Evolutionary conservation across 2,888 invertebrate species (phyloP).

Genomic region (Tetragnatha montana): DNA sequence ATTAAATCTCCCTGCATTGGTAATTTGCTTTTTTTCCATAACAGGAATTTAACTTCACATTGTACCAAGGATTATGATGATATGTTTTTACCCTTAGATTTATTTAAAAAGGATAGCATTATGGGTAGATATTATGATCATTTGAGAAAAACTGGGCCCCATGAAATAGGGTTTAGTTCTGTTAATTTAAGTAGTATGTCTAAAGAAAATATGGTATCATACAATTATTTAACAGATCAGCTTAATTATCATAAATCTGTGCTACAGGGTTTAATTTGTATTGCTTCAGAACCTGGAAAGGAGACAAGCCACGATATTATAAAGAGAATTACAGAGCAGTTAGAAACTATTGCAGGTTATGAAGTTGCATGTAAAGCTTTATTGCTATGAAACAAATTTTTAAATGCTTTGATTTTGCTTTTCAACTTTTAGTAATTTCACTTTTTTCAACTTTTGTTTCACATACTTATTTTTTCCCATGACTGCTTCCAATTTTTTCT

Average conservation of each 20-base stretch:
- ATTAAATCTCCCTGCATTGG: neutral
- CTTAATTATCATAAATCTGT: conserved; percentile 7
- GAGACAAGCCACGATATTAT: neutral
- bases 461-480: too few relatives aligned
- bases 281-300: neutral
- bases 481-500: too few relatives aligned
- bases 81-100: conserved; percentile 15
- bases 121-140: conserved; percentile 28
- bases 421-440: neutral
- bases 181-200: neutral
- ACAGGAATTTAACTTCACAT: neutral
- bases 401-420: neutral
- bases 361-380: conserved; percentile 19
- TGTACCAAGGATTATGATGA: neutral
- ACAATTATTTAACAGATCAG: conserved; percentile 11
- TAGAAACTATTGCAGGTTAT: conserved; percentile 23
- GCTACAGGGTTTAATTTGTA: conserved; percentile 7
- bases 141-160: conserved; percentile 4
- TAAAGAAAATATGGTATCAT: neutral
- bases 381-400: neutral
- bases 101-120: conserved; percentile 14
- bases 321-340: neutral
- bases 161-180: neutral
- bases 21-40: neutral
- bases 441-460: neutral